Conservation (phyloP, 2,888 invertebrate genomes). For the Ennomos fuscantarius region DNA sequence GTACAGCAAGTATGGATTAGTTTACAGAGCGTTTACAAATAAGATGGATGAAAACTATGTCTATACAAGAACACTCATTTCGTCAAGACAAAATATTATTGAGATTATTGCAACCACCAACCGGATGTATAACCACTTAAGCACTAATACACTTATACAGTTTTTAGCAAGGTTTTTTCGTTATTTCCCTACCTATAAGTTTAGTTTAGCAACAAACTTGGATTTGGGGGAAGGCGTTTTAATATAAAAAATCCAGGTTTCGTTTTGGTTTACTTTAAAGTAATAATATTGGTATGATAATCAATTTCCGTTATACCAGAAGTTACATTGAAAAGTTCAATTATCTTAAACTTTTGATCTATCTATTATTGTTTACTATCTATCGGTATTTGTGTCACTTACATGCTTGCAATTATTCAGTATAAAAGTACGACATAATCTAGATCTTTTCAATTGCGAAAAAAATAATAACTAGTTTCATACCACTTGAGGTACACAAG, state of each 20-base stretch:
- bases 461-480: slow-evolving; percentile 40
- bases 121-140: slow-evolving; percentile 23
- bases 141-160: slow-evolving; percentile 17
- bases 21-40: too few relatives aligned
- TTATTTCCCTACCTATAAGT: slow-evolving; percentile 39
- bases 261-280: too few relatives aligned
- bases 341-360: slow-evolving; percentile 14
- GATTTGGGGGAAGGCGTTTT: slow-evolving; percentile 10
- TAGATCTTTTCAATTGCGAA: slow-evolving; percentile 44
- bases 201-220: slow-evolving; percentile 15
- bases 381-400: slow-evolving; percentile 29
- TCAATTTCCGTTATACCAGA: neutral
- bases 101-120: slow-evolving; percentile 26
- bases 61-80: neutral
- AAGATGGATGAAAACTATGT: neutral
- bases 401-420: slow-evolving; percentile 23
- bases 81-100: slow-evolving; percentile 16
- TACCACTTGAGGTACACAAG: slow-evolving; percentile 20
- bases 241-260: slow-evolving; percentile 1
- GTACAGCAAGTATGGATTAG: too few relatives aligned
- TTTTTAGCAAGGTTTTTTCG: slow-evolving; percentile 44
- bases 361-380: slow-evolving; percentile 20
- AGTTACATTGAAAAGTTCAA: slow-evolving; percentile 25
- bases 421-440: slow-evolving; percentile 39
- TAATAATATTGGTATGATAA: too few relatives aligned